These are phyloP conservation scores for Carterocephalus palaemon DNA, from an alignment of 2,888 invertebrate species.

Conservation along the genomic window DNA sequence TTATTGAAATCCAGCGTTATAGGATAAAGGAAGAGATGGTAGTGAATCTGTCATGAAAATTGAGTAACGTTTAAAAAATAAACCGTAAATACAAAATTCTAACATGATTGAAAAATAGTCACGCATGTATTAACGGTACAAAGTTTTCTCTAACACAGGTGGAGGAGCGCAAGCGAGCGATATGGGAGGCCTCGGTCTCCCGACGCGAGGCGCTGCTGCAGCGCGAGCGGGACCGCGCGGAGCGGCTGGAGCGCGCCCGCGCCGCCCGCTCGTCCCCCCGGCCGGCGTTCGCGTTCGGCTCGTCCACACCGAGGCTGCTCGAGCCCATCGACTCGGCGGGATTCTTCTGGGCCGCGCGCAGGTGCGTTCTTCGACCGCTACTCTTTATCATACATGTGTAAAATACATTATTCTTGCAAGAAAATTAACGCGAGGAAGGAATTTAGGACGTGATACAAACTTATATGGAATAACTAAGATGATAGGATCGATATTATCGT, in stretches of 20 bases:
- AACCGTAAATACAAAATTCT: no score
- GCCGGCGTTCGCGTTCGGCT: conserved; percentile 92
- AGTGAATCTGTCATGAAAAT: no score
- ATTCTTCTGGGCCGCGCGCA: conserved; percentile 91
- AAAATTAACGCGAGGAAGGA: no score
- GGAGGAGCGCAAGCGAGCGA: conserved; percentile 92
- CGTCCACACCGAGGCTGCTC: conserved; percentile 92
- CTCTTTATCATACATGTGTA: no score
- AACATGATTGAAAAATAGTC: no score
- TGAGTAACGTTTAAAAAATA: no score
- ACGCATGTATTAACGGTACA: conserved; percentile 6
- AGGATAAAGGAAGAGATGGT: no score
- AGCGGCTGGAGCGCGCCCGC: conserved; percentile 87
- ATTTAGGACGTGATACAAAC: no score
- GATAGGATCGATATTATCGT: no score
- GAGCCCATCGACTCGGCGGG: conserved; percentile 89
- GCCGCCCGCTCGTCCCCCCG: conserved; percentile 83
- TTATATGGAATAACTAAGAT: no score
- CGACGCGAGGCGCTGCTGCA: conserved; percentile 91
- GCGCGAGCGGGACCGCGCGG: conserved; percentile 91
- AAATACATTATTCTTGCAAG: no score
- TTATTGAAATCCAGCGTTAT: no score
- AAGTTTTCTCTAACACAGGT: conserved; percentile 70
- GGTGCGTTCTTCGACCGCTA: conserved; percentile 54
- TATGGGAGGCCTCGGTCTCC: conserved; percentile 93